A percentile compares a stretch with the other conserved stretches of the same genome.
Evolutionary conservation across 2,888 invertebrate genomes (phyloP).

Genomic region (Epirrhoe alternata): DNA sequence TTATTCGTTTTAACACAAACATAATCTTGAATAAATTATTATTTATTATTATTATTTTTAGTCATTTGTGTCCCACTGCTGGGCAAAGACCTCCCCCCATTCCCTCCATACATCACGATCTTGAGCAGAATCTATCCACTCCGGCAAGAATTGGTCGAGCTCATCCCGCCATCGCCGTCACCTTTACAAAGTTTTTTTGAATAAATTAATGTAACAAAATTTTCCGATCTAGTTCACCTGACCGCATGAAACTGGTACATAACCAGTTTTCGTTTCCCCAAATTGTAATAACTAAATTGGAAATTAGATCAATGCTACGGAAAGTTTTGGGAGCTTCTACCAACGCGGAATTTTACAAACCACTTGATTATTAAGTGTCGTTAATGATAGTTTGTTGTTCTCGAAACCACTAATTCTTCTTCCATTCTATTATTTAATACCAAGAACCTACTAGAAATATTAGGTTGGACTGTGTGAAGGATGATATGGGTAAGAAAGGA

Average conservation of each 20-base stretch:
- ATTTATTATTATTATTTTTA: no score
- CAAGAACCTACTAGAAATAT: no score
- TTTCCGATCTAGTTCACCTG: not conserved
- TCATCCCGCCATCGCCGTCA: no score
- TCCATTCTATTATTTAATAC: not conserved
- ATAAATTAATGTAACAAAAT: not conserved
- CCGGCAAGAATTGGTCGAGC: no score
- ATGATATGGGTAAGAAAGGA: no score
- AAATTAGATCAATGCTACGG: slow-evolving; percentile 13
- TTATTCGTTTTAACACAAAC: not conserved
- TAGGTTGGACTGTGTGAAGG: no score
- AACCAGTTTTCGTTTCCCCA: slow-evolving; percentile 18
- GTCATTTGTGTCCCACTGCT: no score
- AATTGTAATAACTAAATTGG: slow-evolving; percentile 17
- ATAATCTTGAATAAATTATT: not conserved
- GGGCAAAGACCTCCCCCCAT: no score
- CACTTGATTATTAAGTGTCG: slow-evolving; percentile 6
- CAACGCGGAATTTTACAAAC: slow-evolving; percentile 33
- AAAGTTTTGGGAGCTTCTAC: slow-evolving; percentile 21
- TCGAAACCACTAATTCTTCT: not conserved
- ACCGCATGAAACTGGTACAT: slow-evolving; percentile 2
- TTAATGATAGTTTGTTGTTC: not conserved
- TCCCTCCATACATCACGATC: no score
- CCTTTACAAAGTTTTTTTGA: no score
- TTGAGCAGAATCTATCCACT: no score